These are phyloP conservation scores for Aldabrachelys gigantea DNA, from an alignment of 2,113 vertebrate genomes.

Conservation along the genomic window DNA sequence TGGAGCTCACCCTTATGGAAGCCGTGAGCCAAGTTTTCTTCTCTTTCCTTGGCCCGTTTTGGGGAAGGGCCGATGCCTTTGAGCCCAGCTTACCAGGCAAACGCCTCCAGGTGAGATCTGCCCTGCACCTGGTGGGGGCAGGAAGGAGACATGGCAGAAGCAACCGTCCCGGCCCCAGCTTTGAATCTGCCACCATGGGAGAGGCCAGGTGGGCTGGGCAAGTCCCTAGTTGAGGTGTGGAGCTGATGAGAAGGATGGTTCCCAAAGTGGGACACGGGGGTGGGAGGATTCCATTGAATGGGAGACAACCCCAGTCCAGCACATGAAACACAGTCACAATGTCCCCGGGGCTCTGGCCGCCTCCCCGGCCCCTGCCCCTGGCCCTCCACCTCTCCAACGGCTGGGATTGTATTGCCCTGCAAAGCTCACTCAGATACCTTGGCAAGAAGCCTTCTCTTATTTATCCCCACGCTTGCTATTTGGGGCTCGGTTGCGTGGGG, in stretches of 20 bases:
- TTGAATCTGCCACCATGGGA: background rate
- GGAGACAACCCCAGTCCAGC: background rate
- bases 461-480: conserved; percentile 8
- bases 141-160: background rate
- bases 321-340: background rate
- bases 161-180: background rate
- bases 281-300: too few relatives aligned
- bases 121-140: background rate
- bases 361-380: background rate
- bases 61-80: background rate
- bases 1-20: background rate
- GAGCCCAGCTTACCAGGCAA: background rate
- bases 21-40: background rate
- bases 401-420: background rate
- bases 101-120: background rate
- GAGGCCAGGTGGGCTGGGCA: background rate
- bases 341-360: background rate
- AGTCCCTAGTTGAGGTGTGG: background rate
- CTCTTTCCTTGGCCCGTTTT: background rate
- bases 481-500: background rate
- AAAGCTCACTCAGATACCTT: conserved; percentile 10
- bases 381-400: background rate
- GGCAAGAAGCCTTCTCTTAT: background rate
- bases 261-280: background rate
- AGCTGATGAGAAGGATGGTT: background rate